A percentile compares a stretch with the other conserved stretches of the same genome.
phyloP scores from a whole-genome alignment of 2,797 vertebrate genomes.

The Gallinago nigripennis region DNA sequence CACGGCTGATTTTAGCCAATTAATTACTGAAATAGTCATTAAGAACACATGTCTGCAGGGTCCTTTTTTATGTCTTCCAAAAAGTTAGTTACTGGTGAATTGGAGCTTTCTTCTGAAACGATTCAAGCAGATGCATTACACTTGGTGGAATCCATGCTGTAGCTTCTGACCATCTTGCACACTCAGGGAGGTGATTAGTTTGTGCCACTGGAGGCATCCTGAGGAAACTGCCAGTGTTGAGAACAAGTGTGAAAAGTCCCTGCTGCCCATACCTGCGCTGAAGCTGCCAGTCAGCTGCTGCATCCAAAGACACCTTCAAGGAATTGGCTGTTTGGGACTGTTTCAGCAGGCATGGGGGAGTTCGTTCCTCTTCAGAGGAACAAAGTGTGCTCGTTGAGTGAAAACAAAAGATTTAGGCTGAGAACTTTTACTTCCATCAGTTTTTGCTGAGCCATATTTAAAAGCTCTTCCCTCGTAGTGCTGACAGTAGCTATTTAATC shows the following conservation, averaged over 20 bases:
- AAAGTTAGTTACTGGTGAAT: background rate
- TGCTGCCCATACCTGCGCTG: background rate
- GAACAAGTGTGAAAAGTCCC: background rate
- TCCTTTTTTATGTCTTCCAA: background rate
- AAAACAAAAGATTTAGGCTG: background rate
- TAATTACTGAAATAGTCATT: background rate
- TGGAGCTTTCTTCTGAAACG: background rate
- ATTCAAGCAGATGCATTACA: background rate
- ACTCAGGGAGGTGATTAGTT: fast-evolving
- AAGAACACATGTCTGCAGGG: background rate
- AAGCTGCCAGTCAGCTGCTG: background rate
- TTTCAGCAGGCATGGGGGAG: fast-evolving
- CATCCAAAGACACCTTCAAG: background rate
- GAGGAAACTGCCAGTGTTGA: background rate
- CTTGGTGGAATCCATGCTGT: background rate
- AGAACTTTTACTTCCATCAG: background rate
- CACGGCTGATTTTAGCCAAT: background rate
- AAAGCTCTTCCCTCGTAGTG: background rate
- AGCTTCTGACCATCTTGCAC: background rate
- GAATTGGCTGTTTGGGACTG: fast-evolving
- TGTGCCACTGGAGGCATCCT: background rate
- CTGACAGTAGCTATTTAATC: background rate
- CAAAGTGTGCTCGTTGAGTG: background rate
- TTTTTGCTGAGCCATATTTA: background rate
- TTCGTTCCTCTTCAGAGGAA: background rate